Base-by-base conservation (phyloP, 2,113 vertebrate species). In the Pelecanoides urinatrix region DNA sequence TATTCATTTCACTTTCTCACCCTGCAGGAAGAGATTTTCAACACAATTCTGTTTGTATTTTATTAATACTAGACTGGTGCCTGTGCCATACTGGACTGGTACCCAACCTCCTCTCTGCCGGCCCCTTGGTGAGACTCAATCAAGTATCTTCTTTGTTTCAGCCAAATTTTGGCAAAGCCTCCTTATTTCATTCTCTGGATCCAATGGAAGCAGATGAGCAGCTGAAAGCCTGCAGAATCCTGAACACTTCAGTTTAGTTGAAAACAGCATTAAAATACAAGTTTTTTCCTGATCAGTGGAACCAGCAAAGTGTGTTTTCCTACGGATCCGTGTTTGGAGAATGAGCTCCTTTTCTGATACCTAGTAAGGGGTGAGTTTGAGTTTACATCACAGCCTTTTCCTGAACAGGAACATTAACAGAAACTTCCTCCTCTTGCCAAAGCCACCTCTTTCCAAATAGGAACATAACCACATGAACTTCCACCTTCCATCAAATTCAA, bases 1-100 rank as follows among this genome's bases (percentile, higher is more conserved):
- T 85, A 74, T 88, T 97, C n/a, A 61, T 40, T 94, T 89, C 77
- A 81, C 21, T 93, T 95, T 90, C 62, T 82, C n/a, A 67, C 63
- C 14, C 94, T 89, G 74, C 62, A 91, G 84, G 87, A 90, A 91
- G 89, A 73, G 45, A 73, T 76, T 86, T 76, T 75, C 73, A 90
- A 70, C 42, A 62, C 89, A 90, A 86, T 1, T 53, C 49, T 38
- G 45, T 66, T 94, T 89, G 36, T 50, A 82, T 68, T 87, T 78
- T 1, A 4, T 52, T 91, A 88, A 76, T 62, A 63, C 32, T 10
- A 88, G 62, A 67, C 55, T 45, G 10, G 49, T 87, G 65, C 22
- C 73, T 0, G 0, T 72, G 56, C 52, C 66, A 68, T 19, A 40
- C 62, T 27, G 45, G 58, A 79, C 58, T 66, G 68, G 59, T 65